Evolutionary conservation across 1,140 invertebrate genomes (phyloP), one percentile per base, ranked within the genome.

Genomic region (Palaemon carinicauda): DNA sequence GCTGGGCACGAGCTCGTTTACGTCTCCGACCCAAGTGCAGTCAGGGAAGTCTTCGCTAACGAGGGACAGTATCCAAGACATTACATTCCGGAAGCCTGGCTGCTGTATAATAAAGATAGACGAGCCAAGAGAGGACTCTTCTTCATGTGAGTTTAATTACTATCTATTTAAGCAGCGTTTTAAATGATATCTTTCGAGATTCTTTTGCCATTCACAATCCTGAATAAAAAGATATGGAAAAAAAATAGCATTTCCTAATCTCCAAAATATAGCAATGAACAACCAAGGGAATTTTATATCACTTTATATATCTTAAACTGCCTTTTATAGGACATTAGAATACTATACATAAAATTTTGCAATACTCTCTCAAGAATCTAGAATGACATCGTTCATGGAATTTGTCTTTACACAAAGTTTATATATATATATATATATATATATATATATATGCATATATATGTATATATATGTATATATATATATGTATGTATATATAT

Each of bases 41-140:
- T 96, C 90, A 93, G 94, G 80, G 91, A 92, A 17, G 93, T 97
- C 19, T 97, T 96, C 91, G 90, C 93, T 9, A 91, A 94, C 14
- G 96, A 97, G 92, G 96, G 96, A 81, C 94, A 94, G 90, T 94
- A 94, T 90, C 96, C 96, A 0, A 91, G 91, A 73, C 96, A 97
- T 91, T 93, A 96, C 89, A 90, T 97, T 87, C 96, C 96, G 3
- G 95, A 97, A 90, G 93, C 96, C 3, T 97, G 96, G 96, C 91
- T 93, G 0, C 90, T 96, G 17, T 97, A 97, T 90, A 97, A 97
- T 90, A 91, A 96, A 89, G 91, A 94, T 2, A 93, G 95, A 88
- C 93, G 93, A 50, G 94, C 93, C 73, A 92, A 94, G 88, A 93
- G 96, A 89, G 96, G 96, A 21, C 92, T 98, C 14, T 95, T 97